Evolutionary conservation across 2,888 invertebrate species (phyloP).

Genomic region (Furcula furcula): DNA sequence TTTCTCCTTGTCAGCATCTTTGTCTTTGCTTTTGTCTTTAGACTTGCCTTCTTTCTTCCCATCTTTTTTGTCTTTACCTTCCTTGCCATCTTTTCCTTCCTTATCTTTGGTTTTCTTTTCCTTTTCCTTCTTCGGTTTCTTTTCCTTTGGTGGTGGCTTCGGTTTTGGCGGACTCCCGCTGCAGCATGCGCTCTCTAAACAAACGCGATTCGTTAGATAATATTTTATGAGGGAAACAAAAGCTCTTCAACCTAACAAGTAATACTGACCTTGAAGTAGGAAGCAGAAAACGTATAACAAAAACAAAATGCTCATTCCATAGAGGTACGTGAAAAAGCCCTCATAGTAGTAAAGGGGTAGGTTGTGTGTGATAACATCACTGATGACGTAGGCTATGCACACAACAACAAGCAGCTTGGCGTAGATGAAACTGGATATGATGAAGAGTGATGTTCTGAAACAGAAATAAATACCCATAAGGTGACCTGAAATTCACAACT

Average conservation of each 20-base stretch:
- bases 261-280: conserved; percentile 87
- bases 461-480: conserved; percentile 34
- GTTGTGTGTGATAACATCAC: conserved; percentile 96
- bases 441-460: conserved; percentile 95
- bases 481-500: too few species aligned
- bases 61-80: conserved; percentile 77
- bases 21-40: conserved; percentile 81
- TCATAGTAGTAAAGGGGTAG: conserved; percentile 96
- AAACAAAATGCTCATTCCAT: conserved; percentile 96
- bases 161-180: conserved; percentile 86
- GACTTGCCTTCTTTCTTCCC: conserved; percentile 82
- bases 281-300: conserved; percentile 97
- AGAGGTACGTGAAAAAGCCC: conserved; percentile 97
- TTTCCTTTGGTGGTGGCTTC: conserved; percentile 84
- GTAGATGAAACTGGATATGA: conserved; percentile 97
- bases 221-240: not conserved
- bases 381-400: conserved; percentile 96
- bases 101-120: conserved; percentile 84
- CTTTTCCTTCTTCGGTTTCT: conserved; percentile 86
- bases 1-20: conserved; percentile 81
- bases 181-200: conserved; percentile 90
- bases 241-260: not conserved
- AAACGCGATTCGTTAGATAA: too few species aligned
- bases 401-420: conserved; percentile 96
- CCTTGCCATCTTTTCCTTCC: conserved; percentile 76